Conservation (phyloP, 2,888 invertebrate species). For the Drosophila pegasa region DNA sequence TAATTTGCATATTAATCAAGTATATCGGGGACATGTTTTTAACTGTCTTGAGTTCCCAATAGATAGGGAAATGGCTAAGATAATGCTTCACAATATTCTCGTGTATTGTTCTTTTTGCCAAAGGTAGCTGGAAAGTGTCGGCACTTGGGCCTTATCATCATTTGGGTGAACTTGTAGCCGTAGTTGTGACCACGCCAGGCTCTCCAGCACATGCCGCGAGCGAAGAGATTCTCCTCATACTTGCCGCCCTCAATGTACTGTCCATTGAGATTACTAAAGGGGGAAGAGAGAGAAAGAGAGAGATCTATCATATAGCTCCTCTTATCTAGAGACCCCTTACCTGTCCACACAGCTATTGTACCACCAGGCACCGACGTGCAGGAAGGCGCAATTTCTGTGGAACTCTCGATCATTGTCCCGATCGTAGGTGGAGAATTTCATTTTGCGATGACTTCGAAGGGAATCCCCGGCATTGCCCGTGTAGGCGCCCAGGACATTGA, state of each 20-base stretch:
- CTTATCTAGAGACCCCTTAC: constrained; percentile 69
- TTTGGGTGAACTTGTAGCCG: constrained; percentile 87
- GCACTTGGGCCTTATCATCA: constrained; percentile 87
- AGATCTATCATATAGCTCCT: neutral
- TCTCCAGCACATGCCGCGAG: constrained; percentile 89
- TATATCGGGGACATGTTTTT: neutral
- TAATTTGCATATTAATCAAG: neutral
- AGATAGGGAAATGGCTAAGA: neutral
- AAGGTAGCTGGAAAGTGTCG: constrained; percentile 39
- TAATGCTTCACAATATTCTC: constrained; percentile 22
- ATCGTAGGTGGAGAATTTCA: constrained; percentile 89
- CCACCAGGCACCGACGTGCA: constrained; percentile 91
- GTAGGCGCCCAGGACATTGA: constrained; percentile 88
- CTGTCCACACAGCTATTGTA: constrained; percentile 89
- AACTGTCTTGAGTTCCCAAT: neutral
- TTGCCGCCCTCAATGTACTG: constrained; percentile 73
- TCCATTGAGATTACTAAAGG: constrained; percentile 88
- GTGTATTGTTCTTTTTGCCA: neutral
- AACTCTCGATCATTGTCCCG: constrained; percentile 88
- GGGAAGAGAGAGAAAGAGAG: neutral
- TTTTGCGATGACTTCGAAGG: constrained; percentile 88
- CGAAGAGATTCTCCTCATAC: constrained; percentile 84
- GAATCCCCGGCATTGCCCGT: constrained; percentile 89
- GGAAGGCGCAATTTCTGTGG: constrained; percentile 88
- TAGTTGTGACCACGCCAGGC: constrained; percentile 88